These are phyloP conservation scores for Idaea straminata DNA, from an alignment of 2,888 invertebrate species.

Conservation along the genomic window DNA sequence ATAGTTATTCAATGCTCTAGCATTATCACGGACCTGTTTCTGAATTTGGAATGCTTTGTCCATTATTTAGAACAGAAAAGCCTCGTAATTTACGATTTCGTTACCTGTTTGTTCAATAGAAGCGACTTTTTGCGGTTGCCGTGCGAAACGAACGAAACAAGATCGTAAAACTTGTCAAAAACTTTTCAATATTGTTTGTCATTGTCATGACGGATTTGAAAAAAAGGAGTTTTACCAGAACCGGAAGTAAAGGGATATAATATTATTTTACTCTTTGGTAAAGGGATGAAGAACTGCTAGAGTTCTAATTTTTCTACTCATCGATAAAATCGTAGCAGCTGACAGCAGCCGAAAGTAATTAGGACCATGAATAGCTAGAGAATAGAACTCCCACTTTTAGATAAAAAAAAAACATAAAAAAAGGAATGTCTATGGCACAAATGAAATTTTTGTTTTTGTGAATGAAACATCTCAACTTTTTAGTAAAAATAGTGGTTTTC, in stretches of 20 bases:
- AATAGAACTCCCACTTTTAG: no score
- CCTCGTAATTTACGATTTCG: slow-evolving; percentile 34
- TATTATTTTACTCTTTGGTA: no score
- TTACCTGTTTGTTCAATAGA: slow-evolving; percentile 59
- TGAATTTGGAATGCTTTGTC: slow-evolving; percentile 84
- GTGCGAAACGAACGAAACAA: slow-evolving; percentile 33
- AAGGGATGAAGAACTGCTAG: no score
- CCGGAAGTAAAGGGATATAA: background rate
- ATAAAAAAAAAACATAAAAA: no score
- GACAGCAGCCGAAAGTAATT: no score
- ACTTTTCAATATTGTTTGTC: slow-evolving; percentile 35
- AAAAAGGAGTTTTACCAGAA: background rate
- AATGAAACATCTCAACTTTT: background rate
- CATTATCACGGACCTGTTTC: slow-evolving; percentile 86
- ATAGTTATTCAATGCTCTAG: slow-evolving; percentile 84
- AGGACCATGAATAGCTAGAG: no score
- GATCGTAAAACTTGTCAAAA: slow-evolving; percentile 21
- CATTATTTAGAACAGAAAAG: slow-evolving; percentile 54
- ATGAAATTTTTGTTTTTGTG: background rate
- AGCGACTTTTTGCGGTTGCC: slow-evolving; percentile 36
- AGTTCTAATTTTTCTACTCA: no score
- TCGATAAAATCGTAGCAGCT: no score
- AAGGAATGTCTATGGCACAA: background rate
- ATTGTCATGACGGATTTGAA: slow-evolving; percentile 9
- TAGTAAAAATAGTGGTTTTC: background rate